These are phyloP conservation scores for Drosophila murphyi DNA, from an alignment of 1,140 invertebrate species.

Conservation along the genomic window DNA sequence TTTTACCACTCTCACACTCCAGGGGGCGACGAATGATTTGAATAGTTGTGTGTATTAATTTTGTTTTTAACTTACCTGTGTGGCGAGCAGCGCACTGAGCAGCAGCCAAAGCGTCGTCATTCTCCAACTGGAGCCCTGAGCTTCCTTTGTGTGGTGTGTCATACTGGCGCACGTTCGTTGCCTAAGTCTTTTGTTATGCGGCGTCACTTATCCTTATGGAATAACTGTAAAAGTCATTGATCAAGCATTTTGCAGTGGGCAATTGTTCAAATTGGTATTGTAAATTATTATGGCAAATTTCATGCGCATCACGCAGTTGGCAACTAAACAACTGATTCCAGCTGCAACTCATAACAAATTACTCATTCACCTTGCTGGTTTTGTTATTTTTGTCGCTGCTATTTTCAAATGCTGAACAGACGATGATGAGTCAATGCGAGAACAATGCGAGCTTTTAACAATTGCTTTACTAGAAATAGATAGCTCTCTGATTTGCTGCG, in stretches of 20 bases:
- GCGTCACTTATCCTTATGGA: conserved; percentile 32
- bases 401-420: conserved; percentile 28
- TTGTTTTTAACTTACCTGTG: conserved; percentile 65
- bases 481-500: conserved; percentile 36
- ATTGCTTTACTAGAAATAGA: conserved; percentile 1
- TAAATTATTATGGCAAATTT: conserved; percentile 70
- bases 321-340: conserved; percentile 35
- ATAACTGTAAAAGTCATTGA: conserved; percentile 67
- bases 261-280: conserved; percentile 46
- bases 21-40: not conserved
- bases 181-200: conserved; percentile 63
- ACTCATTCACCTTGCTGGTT: conserved; percentile 48
- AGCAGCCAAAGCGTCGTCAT: conserved; percentile 36
- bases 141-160: conserved; percentile 49
- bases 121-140: conserved; percentile 14
- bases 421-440: conserved; percentile 56
- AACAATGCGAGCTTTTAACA: conserved; percentile 43
- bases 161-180: conserved; percentile 61
- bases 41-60: not conserved
- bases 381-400: conserved; percentile 17
- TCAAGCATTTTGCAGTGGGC: conserved; percentile 44
- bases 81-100: conserved; percentile 37
- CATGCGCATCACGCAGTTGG: conserved; percentile 65
- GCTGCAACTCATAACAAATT: conserved; percentile 39
- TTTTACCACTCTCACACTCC: not conserved